phyloP scores from a whole-genome alignment of 30 jellyfish, hydroid and myxozoan species.

The Chironex yamaguchii region DNA sequence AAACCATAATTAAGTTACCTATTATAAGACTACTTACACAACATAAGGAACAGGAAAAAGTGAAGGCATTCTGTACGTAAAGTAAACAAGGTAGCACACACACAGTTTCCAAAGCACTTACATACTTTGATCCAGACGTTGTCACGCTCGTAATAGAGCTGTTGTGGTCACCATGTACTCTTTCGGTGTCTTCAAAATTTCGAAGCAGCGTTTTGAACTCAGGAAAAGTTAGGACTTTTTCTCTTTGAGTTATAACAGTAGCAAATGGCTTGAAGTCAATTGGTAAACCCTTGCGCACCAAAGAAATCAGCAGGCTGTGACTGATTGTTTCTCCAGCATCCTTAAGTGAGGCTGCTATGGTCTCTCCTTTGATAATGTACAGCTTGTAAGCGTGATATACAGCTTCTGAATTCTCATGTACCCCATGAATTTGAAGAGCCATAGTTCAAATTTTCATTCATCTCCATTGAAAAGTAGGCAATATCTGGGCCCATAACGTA shows the following conservation, averaged over 20 bases:
- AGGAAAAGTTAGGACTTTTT: conserved; percentile 28
- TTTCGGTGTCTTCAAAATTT: conserved; percentile 24
- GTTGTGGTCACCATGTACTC: too few species aligned
- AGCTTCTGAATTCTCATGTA: background rate
- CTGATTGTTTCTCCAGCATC: conserved; percentile 45
- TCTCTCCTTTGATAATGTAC: conserved; percentile 6
- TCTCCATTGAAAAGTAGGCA: conserved; percentile 43
- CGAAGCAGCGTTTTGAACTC: conserved; percentile 8
- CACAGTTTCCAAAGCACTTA: too few species aligned
- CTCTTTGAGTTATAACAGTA: conserved; percentile 64
- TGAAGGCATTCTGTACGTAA: too few species aligned
- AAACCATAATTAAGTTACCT: too few species aligned
- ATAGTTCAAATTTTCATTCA: conserved; percentile 51
- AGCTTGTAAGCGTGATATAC: conserved; percentile 45
- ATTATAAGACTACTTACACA: too few species aligned
- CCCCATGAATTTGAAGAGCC: conserved; percentile 10
- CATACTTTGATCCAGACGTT: too few species aligned
- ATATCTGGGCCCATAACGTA: conserved; percentile 71
- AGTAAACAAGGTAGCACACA: too few species aligned
- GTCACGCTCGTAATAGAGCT: too few species aligned
- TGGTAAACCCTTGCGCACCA: conserved; percentile 62
- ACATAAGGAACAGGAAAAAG: too few species aligned
- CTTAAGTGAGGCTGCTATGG: conserved; percentile 31
- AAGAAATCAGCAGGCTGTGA: conserved; percentile 65
- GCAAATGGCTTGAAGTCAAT: conserved; percentile 59